These are phyloP conservation scores for Oegoconia quadripuncta DNA, from an alignment of 2,888 invertebrate species.

Conservation along the genomic window DNA sequence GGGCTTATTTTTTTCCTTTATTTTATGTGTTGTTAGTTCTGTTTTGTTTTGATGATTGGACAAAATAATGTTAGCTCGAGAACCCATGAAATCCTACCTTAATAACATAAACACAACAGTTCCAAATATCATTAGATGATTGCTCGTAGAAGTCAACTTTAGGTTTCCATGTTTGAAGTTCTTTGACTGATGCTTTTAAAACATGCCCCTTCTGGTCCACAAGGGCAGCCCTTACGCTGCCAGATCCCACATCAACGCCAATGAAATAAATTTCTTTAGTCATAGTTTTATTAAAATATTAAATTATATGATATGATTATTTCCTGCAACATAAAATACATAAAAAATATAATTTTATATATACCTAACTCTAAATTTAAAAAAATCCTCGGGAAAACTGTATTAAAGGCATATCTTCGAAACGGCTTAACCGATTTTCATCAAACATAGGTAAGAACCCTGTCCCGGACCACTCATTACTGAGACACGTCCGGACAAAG, in stretches of 20 bases:
- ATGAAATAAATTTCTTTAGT: constrained; percentile 78
- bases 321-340: background rate
- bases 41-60: no score
- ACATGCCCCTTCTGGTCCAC: constrained; percentile 85
- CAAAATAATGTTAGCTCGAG: no score
- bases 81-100: constrained; percentile 86
- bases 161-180: constrained; percentile 88
- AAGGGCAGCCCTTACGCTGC: constrained; percentile 92
- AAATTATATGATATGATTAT: background rate
- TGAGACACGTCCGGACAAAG: no score
- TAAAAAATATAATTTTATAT: no score
- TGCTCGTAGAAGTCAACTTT: constrained; percentile 91
- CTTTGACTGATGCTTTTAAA: constrained; percentile 79
- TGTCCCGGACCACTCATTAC: no score
- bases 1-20: no score
- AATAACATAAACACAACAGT: constrained; percentile 84
- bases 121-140: constrained; percentile 94
- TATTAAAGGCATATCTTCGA: no score
- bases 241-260: constrained; percentile 96
- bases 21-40: no score
- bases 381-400: no score
- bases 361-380: no score
- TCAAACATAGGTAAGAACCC: no score
- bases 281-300: constrained; percentile 29
- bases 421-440: no score